Base-by-base conservation (phyloP, 2,888 invertebrate species). In the Drosophila neonasuta region DNA sequence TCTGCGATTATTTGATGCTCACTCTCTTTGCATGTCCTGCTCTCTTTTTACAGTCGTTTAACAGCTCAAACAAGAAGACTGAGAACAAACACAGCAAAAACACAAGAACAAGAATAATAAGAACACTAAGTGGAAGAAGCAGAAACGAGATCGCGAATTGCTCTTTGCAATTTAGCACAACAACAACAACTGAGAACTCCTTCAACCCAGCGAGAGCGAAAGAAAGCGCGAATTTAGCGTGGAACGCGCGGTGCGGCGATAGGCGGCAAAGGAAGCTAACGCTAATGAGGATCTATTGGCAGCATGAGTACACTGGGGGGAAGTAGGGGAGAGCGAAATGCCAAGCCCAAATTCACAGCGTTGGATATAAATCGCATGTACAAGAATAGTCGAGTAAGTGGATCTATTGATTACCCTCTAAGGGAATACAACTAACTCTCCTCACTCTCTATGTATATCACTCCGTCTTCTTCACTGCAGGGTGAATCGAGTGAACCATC, bases 351-450 rank as follows among this genome's bases (percentile, higher is more conserved):
- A 94, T 98, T 94, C 94, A 96, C 97, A 92, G 96, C 97, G 91
- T 94, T 98, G 93, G 97, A 98, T 94, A 98, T 98, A 94, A 98
- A 98, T 95, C 97, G 94, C 93, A 94, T 98, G 92, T 98, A 97
- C 92, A 96, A 96, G 92, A 94, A 94, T 90, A 95, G 95, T 92
- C 94, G 94, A 92, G 96, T 95, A 91, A 94, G 95, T 93, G 17
- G 3, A 11, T 41, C 15, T 5, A 1, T 0, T 32, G 10, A 3
- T 10, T 32, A 32, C 3, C 32, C 10, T 32, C 2, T 32, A 32
- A 32, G 32, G 9, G 3, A 32, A 32, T 10, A 11, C 32, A 10
- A 9, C 10, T 11, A 9, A 32, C 41, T 10, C 41, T 13, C 4
- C 3, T 42, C 3, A 20, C 6, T 20, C 9, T 20, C 1, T 7